Conservation (phyloP, 2,888 invertebrate genomes). For the Patella ulyssiponensis region DNA sequence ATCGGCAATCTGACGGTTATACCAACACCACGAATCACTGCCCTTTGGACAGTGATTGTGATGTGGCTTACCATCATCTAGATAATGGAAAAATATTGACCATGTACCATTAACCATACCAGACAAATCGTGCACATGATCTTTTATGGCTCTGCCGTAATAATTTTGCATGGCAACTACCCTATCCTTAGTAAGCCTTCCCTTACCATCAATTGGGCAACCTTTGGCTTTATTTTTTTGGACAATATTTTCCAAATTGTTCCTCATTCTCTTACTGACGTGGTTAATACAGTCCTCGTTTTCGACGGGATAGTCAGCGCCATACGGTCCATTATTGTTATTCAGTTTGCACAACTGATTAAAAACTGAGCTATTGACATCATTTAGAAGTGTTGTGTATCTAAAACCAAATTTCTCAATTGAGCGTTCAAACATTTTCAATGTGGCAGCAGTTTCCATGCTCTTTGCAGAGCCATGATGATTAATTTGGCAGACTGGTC, state of each 20-base stretch:
- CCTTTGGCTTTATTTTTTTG: conserved; percentile 15
- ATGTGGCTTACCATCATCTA: neutral
- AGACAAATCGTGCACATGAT: neutral
- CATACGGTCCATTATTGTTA: conserved; percentile 12
- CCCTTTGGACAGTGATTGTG: neutral
- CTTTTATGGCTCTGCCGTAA: conserved; percentile 17
- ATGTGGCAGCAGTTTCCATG: conserved; percentile 7
- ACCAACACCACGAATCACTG: neutral
- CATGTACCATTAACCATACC: neutral
- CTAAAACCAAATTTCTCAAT: conserved; percentile 8
- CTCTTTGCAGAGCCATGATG: conserved; percentile 1
- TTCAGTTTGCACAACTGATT: neutral
- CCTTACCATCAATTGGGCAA: conserved; percentile 4
- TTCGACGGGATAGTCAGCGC: neutral
- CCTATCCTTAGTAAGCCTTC: neutral
- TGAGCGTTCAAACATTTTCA: conserved; percentile 1
- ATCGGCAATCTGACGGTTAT: too few species aligned
- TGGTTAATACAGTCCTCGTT: conserved; percentile 19
- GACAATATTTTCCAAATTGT: neutral
- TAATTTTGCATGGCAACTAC: conserved; percentile 19
- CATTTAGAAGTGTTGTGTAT: conserved; percentile 15
- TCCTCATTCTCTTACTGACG: conserved; percentile 2
- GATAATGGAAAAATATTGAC: neutral
- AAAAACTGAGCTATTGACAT: conserved; percentile 9
- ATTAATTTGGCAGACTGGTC: conserved; percentile 12